Evolutionary conservation across 2,888 invertebrate species (phyloP), one percentile per base, ranked within the genome.

Genomic region (Lamproptera curius): DNA sequence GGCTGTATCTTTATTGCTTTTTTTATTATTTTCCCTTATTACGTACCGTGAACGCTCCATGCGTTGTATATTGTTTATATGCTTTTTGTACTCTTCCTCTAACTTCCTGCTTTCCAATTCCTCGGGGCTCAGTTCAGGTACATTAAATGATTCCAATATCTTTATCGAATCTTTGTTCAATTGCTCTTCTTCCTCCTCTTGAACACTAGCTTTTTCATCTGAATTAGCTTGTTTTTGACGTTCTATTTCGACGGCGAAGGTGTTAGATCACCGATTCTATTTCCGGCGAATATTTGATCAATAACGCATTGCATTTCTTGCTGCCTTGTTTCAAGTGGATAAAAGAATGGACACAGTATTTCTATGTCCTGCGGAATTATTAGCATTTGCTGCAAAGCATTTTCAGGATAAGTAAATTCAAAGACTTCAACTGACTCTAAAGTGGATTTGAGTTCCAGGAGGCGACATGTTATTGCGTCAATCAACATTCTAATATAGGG

Each of bases 321-420:
- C 55, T 65, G 57, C 37, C 86, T 70, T 62, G 79, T 88, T 74
- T 90, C 93, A 57, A 78, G 89, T 54, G 89, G 85, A 74, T 90
- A 93, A 71, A 89, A 93, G 50, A 85, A 86, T 0, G 92, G 91
- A 51, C 91, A 89, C n/a, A 90, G 60, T 45, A 92, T 83, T 67
- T 91, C 89, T n/a, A 92, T 70, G 51, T 92, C 90, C 31, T 90
- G 81, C 0, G 94, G 94, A 14, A 92, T 88, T 55, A 94, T 85
- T 52, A 93, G 91, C 67, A 93, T 71, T 73, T 92, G 91, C 42
- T 92, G 88, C 41, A 94, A 68, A 17, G 91, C 89, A 59, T 93
- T 92, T 63, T 95, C 95, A 40, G 93, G 89, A 75, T 93, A 95
- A 42, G 93, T 93, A 61, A 84, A 91, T 64, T 92, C 91, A 5